Base-by-base conservation (phyloP, 2,797 vertebrate species). In the Bufotes viridis region DNA sequence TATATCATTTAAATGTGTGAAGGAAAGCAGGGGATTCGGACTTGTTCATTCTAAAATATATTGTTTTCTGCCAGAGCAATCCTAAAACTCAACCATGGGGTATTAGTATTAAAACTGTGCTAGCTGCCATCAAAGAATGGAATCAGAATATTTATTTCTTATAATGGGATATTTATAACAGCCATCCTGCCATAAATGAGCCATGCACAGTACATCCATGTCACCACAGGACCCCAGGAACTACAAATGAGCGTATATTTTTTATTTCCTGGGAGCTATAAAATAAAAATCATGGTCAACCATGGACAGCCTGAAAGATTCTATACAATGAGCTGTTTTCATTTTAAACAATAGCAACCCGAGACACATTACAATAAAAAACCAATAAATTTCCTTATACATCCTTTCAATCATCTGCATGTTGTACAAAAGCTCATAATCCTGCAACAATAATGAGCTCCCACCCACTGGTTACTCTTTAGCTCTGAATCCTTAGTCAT, bases 401-500 rank as follows among this genome's bases (percentile, higher is more conserved):
- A 57, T 83, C 72, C 87, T 65, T 83, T 84, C 81, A 84, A 84
- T 80, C 82, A 88, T 88, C 67, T 67, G 51, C 76, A 63, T 88
- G 87, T 85, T 80, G 78, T 53, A 84, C 65, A 78, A 85, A 84
- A 85, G 51, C 76, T 80, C 81, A 85, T 88, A 88, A 88, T 88
- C 87, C 87, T 75, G 55, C 57, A 74, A 85, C 82, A 88, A 88
- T 83, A 80, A 85, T 84, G 82, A 85, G 84, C 84, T 80, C 76
- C 75, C 76, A 85, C 78, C 82, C 86, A 88, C 78, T 91, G 91
- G 89, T 91, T 90, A 90, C 92, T 91, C 92, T 92, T 79, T 91
- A 81, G 86, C 90, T 81, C 87, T 60, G 92, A 92, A 91, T 91
- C 92, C 92, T 91, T 92, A 92, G 93, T 93, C 93, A 93, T 93